Evolutionary conservation across 2,888 invertebrate genomes (phyloP).

Genomic region (Drosophila algonquin): DNA sequence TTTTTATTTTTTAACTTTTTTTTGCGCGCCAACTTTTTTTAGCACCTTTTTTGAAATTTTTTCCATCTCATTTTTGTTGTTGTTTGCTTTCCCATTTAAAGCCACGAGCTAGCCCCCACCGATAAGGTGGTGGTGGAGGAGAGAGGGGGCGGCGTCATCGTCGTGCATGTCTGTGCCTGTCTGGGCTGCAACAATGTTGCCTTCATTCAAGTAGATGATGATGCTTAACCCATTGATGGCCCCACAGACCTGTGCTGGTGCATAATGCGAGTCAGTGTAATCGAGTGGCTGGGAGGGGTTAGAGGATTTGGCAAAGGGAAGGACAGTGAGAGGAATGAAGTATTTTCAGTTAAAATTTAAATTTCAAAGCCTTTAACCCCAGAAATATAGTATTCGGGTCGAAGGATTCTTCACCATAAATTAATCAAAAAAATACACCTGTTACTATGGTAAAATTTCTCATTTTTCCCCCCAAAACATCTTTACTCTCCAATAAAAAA

Average conservation of each 20-base stretch:
- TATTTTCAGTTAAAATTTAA: too few species aligned
- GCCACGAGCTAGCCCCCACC: conserved; percentile 11
- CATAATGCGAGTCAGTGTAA: neutral
- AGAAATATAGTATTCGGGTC: too few species aligned
- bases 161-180: conserved; percentile 9
- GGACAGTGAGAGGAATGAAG: too few species aligned
- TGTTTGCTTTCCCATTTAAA: conserved; percentile 62
- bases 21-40: conserved; percentile 74
- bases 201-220: conserved; percentile 8
- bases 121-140: conserved; percentile 31
- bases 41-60: conserved; percentile 57
- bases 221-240: conserved; percentile 26
- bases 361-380: too few species aligned
- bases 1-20: conserved; percentile 36
- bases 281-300: neutral
- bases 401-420: too few species aligned
- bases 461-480: neutral
- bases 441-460: neutral
- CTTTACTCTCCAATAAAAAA: neutral
- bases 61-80: conserved; percentile 27
- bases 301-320: too few species aligned
- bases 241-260: neutral
- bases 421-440: neutral
- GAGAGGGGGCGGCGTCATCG: conserved; percentile 9
- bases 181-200: conserved; percentile 37